Base-by-base conservation (phyloP, 2,888 invertebrate genomes). In the Tetropium fuscum region DNA sequence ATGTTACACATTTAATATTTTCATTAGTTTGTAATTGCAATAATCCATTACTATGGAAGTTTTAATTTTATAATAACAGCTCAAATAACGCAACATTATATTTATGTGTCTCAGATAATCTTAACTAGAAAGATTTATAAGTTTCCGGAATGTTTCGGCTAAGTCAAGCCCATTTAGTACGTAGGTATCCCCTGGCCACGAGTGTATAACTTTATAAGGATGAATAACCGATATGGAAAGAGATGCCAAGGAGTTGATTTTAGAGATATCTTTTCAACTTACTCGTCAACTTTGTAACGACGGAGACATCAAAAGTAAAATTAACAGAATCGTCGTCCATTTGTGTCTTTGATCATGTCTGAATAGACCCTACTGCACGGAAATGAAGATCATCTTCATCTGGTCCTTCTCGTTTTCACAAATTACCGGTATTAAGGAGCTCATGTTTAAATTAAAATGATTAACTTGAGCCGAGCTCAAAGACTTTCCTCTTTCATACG, bases 261-360 rank as follows among this genome's bases (percentile, higher is more conserved):
- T 61, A 63, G 70, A 72, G 71, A 74, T 71, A 78, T 77, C 77
- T 76, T 76, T 77, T 76, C 76, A 77, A 71, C 68, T 74, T 69
- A 34, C 70, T 70, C 74, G 74, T 74, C 75, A 77, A 77, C 74
- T 76, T 66, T 72, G 55, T 38, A 51, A 55, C 58, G 54, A 48
- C 53, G 56, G 58, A 69, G 58, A 78, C 77, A 76, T 79, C 77
- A 79, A 78, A 78, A 78, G 78, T 76, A 75, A 76, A 79, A 78
- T 79, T 78, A 78, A 75, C 73, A 63, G 76, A 78, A 79, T 79
- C 77, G 78, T 72, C 75, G 70, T 74, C 74, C 75, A 72, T 76
- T 75, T 74, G 72, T 73, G 73, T 74, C 79, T 78, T 79, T 79
- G 78, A 78, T 78, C 77, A 77, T 73, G 70, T 64, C 66, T 76